Evolutionary conservation across 2,113 vertebrate species (phyloP).

Genomic region (Gnathonemus echidnorhynchus): DNA sequence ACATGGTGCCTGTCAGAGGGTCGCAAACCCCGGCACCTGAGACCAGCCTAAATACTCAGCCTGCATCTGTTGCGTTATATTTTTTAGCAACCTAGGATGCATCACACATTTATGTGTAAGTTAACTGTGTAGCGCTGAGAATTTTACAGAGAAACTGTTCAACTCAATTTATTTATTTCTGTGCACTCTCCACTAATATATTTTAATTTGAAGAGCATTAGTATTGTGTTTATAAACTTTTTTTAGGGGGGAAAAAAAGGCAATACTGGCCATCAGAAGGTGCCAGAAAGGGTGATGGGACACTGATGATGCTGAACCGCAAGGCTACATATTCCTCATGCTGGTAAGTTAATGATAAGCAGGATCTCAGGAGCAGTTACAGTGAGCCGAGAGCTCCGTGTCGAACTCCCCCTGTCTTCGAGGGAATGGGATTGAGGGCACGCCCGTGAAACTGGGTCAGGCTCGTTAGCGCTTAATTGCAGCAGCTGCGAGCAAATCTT

Average conservation of each 20-base stretch:
- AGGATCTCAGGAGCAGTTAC: constrained; percentile 9
- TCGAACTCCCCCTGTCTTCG: background rate
- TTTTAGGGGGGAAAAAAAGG: background rate
- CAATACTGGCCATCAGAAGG: background rate
- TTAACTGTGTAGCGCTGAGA: background rate
- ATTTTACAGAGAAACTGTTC: background rate
- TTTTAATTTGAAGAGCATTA: background rate
- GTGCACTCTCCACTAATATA: background rate
- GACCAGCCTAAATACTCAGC: background rate
- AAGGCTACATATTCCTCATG: constrained; percentile 16
- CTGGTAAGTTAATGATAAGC: constrained; percentile 4
- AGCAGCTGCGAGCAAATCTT: constrained; percentile 19
- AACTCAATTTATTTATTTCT: background rate
- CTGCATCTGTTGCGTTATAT: background rate
- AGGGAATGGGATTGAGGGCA: background rate
- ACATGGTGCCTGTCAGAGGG: background rate
- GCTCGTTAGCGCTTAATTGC: constrained; percentile 23
- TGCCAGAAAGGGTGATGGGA: background rate
- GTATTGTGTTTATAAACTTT: background rate
- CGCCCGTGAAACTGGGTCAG: constrained; percentile 1
- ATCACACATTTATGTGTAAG: background rate
- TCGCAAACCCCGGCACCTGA: background rate
- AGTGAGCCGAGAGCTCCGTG: background rate
- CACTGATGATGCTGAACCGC: background rate
- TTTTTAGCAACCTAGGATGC: background rate